phyloP scores from a whole-genome alignment of 1,140 invertebrate genomes.

The Aplysia californica region DNA sequence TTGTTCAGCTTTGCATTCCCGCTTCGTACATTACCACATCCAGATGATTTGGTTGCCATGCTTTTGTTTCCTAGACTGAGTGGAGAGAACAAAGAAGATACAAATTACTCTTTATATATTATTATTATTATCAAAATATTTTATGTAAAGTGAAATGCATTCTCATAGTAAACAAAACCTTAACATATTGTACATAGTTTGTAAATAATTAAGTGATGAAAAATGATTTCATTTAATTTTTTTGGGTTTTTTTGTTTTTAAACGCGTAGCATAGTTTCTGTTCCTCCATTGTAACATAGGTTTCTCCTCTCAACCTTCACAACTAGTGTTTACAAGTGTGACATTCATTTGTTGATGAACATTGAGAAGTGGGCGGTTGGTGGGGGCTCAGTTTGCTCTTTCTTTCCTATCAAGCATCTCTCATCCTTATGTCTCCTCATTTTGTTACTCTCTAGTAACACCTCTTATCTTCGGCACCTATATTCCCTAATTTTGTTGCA shows the following conservation, averaged over 20 bases:
- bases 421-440: too few species aligned
- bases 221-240: too few species aligned
- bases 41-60: background rate
- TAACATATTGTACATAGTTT: background rate
- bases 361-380: background rate
- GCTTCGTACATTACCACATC: slow-evolving; percentile 4
- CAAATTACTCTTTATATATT: background rate
- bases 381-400: too few species aligned
- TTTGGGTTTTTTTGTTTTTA: too few species aligned
- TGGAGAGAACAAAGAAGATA: background rate
- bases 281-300: too few species aligned
- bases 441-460: too few species aligned
- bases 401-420: too few species aligned
- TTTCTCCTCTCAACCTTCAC: background rate
- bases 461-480: too few species aligned
- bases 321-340: background rate
- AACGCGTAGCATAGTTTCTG: too few species aligned
- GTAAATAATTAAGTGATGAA: background rate
- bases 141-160: background rate
- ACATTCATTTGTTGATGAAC: background rate
- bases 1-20: slow-evolving; percentile 3
- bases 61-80: background rate
- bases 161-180: background rate
- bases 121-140: background rate
- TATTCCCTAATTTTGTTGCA: too few species aligned